These are phyloP conservation scores for Ormyrus pomaceus DNA, from an alignment of 2,888 invertebrate genomes.

Conservation along the genomic window DNA sequence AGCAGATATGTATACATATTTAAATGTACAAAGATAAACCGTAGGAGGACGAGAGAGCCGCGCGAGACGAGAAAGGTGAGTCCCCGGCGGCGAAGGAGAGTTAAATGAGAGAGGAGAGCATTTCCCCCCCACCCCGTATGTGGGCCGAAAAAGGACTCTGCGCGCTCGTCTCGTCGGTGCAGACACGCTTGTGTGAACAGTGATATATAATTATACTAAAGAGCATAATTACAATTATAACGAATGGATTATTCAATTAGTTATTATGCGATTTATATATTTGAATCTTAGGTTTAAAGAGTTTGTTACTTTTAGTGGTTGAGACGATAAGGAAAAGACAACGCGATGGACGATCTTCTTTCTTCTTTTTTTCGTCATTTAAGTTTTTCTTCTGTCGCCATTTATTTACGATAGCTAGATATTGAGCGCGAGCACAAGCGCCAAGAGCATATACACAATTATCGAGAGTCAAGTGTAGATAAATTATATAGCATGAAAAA, in stretches of 20 bases:
- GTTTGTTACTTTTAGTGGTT: constrained; percentile 40
- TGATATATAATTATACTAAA: constrained; percentile 48
- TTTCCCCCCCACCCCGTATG: background rate
- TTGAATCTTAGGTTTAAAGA: constrained; percentile 14
- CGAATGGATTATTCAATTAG: constrained; percentile 28
- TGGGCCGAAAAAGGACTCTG: too few relatives aligned
- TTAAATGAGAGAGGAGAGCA: background rate
- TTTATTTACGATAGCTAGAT: background rate
- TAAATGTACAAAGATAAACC: too few relatives aligned
- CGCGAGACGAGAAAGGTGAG: background rate
- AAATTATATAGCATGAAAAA: constrained; percentile 49
- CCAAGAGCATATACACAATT: background rate
- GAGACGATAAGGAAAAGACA: constrained; percentile 5
- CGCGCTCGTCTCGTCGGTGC: constrained; percentile 3
- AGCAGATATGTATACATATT: too few relatives aligned
- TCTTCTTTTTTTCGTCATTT: background rate
- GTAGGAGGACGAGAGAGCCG: constrained; percentile 3
- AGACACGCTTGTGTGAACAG: constrained; percentile 47
- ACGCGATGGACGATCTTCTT: constrained; percentile 4
- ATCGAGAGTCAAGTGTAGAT: constrained; percentile 44
- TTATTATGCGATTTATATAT: constrained; percentile 31
- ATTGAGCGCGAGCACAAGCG: background rate
- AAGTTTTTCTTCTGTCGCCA: background rate
- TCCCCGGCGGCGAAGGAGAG: background rate
- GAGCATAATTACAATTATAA: constrained; percentile 49